Base-by-base conservation (phyloP, 2,888 invertebrate species). In the Heliconius hortense region DNA sequence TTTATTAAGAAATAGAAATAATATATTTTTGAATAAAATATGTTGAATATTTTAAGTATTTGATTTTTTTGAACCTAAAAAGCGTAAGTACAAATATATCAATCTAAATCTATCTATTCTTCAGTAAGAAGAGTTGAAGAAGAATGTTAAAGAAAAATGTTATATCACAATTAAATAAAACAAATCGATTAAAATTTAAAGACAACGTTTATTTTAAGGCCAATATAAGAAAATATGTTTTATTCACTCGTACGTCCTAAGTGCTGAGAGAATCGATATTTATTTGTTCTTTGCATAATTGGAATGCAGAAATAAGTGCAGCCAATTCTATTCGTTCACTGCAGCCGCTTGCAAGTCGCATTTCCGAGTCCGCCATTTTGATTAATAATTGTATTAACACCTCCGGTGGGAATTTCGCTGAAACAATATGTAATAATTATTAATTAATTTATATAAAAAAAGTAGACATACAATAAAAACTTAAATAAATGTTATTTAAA, bases 241-340 rank as follows among this genome's bases (percentile, higher is more conserved):
- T 68, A 35, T 66, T 56, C 62, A 71, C 66, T 59, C 64, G 53
- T 56, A 39, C n/a, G 24, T n/a, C 11, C 39, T 73, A 77, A 28
- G 75, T 63, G 62, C 74, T 73, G 13, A 79, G 75, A n/a, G 76
- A 76, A 21, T 87, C 84, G 1, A 88, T 71, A 53, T 85, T 84
- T 53, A 92, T 89, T 73, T 95, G 91, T 80, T 96, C 95, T 78
- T 97, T 95, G 18, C 96, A 97, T 53, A 95, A 90, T 82, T 97
- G 96, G 91, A 99, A 99, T 10, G 97, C 96, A n/a, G 98, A 96
- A 72, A 99, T 96, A 72, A 99, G 94, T 0, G 98, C 96, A 74
- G 98, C 96, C 24, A 99, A 94, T 91, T 99, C 99, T 67, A 98
- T 95, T 81, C 97, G 96, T 90, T 99, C 99, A 86, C 96, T 97